A percentile compares a stretch with the other conserved stretches of the same genome.
phyloP scores from a whole-genome alignment of 2,797 vertebrate genomes.

The Smutsia gigantea region DNA sequence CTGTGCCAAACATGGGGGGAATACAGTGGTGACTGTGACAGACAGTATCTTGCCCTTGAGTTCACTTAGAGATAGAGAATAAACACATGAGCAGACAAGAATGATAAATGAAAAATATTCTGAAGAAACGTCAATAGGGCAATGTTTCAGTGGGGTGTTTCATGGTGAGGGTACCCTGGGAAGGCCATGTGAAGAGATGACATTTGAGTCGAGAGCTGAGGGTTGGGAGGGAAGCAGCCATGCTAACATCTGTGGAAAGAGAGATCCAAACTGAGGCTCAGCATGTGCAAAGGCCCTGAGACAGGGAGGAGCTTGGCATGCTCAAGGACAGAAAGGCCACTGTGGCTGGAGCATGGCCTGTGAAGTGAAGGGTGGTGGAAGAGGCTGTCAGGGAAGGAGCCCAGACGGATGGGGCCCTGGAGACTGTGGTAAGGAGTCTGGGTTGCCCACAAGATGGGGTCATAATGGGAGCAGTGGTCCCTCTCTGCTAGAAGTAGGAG shows the following conservation, averaged over 20 bases:
- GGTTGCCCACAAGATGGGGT: background rate
- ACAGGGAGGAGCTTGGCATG: background rate
- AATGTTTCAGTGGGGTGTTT: background rate
- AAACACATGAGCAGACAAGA: background rate
- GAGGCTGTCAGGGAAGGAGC: background rate
- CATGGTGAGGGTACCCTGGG: too few relatives aligned
- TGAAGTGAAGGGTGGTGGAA: background rate
- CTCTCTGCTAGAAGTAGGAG: background rate
- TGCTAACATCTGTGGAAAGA: background rate
- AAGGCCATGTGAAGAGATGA: background rate
- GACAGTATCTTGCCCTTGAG: background rate
- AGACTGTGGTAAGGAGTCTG: background rate
- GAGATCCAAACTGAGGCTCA: background rate
- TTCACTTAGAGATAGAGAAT: background rate
- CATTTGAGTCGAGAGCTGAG: background rate
- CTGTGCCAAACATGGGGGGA: accelerated
- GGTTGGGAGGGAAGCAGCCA: background rate
- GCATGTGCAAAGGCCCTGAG: background rate
- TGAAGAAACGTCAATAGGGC: background rate
- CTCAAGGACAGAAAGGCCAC: background rate
- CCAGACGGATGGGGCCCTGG: background rate
- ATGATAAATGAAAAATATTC: background rate
- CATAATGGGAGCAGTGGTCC: background rate
- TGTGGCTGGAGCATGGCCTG: background rate
- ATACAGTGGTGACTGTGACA: background rate